Evolutionary conservation across 1,140 invertebrate species (phyloP).

Genomic region (Eupristina koningsbergeri): DNA sequence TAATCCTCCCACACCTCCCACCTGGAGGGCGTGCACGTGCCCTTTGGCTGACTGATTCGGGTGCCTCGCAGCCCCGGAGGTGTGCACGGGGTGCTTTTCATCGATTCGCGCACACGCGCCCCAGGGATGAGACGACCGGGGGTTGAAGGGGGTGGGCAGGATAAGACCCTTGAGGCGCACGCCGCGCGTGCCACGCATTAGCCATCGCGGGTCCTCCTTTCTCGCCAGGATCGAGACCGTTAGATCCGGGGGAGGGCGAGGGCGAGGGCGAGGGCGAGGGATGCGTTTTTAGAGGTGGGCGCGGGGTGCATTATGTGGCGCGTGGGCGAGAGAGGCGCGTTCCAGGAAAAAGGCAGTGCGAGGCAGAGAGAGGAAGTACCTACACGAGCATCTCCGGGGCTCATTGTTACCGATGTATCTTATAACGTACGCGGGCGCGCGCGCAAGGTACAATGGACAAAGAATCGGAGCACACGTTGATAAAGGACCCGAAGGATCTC

Average conservation of each 20-base stretch:
- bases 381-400: conserved; percentile 1
- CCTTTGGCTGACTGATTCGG: too few species aligned
- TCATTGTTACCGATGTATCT: conserved; percentile 28
- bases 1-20: conserved; percentile 31
- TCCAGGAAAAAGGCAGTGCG: conserved; percentile 32
- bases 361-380: conserved; percentile 33
- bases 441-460: conserved; percentile 43
- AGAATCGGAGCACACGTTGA: conserved; percentile 34
- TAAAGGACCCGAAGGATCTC: conserved; percentile 40
- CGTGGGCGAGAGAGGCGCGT: conserved; percentile 32
- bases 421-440: conserved; percentile 13
- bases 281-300: not conserved
- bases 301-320: not conserved
- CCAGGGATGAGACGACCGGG: too few species aligned
- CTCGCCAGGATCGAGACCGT: conserved; percentile 1
- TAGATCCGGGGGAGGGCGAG: not conserved
- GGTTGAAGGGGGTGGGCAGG: not conserved
- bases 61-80: too few species aligned
- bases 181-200: conserved; percentile 19
- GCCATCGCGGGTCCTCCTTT: not conserved
- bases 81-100: too few species aligned
- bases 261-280: not conserved
- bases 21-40: too few species aligned
- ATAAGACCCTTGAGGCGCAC: conserved; percentile 19
- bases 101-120: conserved; percentile 3